These are phyloP conservation scores for Pseudomyrmex flavicornis DNA, from an alignment of 1,140 invertebrate genomes.

Conservation along the genomic window DNA sequence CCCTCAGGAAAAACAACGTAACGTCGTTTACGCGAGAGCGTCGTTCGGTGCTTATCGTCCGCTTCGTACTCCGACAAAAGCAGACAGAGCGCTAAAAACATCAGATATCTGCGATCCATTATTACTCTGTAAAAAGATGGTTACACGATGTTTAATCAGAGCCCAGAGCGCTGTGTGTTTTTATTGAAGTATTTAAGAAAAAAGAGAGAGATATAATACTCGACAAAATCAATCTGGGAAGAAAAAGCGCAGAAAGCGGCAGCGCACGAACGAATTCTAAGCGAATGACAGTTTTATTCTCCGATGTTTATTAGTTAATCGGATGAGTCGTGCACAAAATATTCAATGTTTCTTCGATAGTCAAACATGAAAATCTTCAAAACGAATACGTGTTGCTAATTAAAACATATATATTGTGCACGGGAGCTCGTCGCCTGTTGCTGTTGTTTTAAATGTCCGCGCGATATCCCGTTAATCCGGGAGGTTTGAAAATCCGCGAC, in stretches of 20 bases:
- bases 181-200: no score
- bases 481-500: neutral
- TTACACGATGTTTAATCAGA: no score
- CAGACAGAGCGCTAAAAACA: slow-evolving; percentile 47
- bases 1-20: slow-evolving; percentile 93
- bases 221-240: neutral
- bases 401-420: neutral
- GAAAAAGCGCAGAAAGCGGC: neutral
- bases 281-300: no score
- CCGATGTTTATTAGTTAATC: no score
- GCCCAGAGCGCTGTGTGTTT: no score
- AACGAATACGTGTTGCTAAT: neutral
- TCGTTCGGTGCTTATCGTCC: slow-evolving; percentile 45
- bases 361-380: neutral
- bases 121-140: slow-evolving; percentile 40
- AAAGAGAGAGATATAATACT: neutral
- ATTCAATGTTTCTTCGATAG: neutral
- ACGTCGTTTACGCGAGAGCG: slow-evolving; percentile 87
- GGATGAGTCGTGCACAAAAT: neutral
- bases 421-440: neutral
- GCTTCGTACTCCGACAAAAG: slow-evolving; percentile 54
- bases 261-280: no score
- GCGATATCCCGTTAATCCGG: slow-evolving; percentile 61
- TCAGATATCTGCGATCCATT: slow-evolving; percentile 57
- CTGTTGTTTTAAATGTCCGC: neutral